Evolutionary conservation across 1,140 invertebrate species (phyloP), one percentile per base, ranked within the genome.

Genomic region (Drosophila kurseongensis): DNA sequence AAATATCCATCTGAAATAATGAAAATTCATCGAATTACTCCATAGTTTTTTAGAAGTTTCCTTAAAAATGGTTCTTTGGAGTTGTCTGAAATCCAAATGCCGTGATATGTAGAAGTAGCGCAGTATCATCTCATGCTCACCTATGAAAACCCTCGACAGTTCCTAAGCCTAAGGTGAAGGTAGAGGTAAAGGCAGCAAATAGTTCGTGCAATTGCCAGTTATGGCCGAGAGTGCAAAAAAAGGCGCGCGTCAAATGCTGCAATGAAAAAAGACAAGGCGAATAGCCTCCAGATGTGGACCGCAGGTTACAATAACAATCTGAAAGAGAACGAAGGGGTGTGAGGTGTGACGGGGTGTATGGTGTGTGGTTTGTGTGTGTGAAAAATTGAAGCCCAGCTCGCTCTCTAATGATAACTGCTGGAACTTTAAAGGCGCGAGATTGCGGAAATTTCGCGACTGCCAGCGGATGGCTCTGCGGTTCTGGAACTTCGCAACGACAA

Each of bases 351-450:
- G 23, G 23, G 23, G 29, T 32, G 29, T 32, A 6, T 32, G 7
- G 2, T 55, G 27, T 36, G 41, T 48, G 23, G 29, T 32, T 7
- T 55, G 27, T 36, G 41, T 48, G 29, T 80, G 80, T 78, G 85
- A 80, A 89, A 89, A 89, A 89, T 89, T 90, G 80, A 89, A 84
- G 85, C 61, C 65, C 73, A 56, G 60, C 67, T 59, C 62, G 52
- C 56, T 78, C 80, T 80, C 80, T 89, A 89, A 89, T 89, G 84
- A 89, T 89, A 89, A 89, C 84, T 88, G 80, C 84, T 57, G 77
- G 72, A 84, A 89, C 84, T 78, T 84, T 89, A 68, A 80, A 89
- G 76, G 84, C 85, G 84, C 80, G 84, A 88, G 80, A 88, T 88
- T 88, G 84, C 72, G 79, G 59, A 89, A 88, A 88, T 78, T 86